Evolutionary conservation across 2,888 invertebrate species (phyloP).

Genomic region (Drosophila macrospina): DNA sequence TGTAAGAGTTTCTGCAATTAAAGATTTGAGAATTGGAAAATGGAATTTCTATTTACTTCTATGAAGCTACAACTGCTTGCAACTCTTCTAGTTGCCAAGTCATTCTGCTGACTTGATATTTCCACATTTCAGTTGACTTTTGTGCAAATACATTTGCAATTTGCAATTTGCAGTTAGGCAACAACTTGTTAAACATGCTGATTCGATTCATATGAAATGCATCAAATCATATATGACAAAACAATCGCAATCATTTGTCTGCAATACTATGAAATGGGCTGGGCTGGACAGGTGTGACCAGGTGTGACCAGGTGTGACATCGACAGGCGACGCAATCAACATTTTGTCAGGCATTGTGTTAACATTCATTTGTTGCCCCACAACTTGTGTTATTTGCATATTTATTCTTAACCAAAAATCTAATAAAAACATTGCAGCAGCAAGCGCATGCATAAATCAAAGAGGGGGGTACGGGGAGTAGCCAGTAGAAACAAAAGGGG

Average conservation of each 20-base stretch:
- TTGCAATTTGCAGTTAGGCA: not conserved
- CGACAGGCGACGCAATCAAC: slow-evolving; percentile 48
- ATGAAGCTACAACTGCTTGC: no score
- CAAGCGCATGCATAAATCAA: slow-evolving; percentile 67
- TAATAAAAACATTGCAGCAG: slow-evolving; percentile 65
- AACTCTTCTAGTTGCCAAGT: no score
- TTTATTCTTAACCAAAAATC: slow-evolving; percentile 66
- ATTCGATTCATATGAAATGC: slow-evolving; percentile 18
- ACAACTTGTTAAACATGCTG: slow-evolving; percentile 5
- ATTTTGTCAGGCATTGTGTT: slow-evolving; percentile 54
- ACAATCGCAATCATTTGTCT: slow-evolving; percentile 39
- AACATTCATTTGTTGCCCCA: slow-evolving; percentile 52
- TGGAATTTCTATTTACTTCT: no score
- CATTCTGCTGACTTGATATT: not conserved
- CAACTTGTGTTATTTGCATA: slow-evolving; percentile 48
- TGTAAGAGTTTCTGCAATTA: no score
- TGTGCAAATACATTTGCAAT: not conserved
- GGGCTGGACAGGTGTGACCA: no score
- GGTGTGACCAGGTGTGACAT: not conserved
- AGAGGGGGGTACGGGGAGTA: not conserved
- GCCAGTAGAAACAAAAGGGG: slow-evolving; percentile 6
- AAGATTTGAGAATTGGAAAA: no score
- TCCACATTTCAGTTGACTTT: not conserved
- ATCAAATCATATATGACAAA: slow-evolving; percentile 37
- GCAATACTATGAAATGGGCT: no score